Conservation (phyloP, 2,113 vertebrate genomes). For the Zapornia atra region DNA sequence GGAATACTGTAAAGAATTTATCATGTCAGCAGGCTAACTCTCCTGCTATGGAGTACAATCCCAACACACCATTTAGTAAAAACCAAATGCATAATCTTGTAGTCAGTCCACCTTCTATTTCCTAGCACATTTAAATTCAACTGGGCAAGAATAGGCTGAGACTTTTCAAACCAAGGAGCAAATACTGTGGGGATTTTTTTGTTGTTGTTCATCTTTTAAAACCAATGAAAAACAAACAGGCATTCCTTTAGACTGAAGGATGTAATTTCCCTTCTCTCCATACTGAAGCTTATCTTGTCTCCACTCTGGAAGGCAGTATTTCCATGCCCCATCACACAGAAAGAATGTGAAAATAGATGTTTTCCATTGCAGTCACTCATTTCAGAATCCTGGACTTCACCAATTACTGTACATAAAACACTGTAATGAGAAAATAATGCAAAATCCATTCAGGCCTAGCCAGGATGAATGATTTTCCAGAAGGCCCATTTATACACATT, state of each 20-base stretch:
- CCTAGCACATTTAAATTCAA: neutral
- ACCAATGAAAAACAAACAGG: neutral
- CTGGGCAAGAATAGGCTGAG: neutral
- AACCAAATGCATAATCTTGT: neutral
- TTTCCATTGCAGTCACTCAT: neutral
- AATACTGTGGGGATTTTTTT: neutral
- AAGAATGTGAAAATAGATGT: neutral
- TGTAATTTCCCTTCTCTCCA: neutral
- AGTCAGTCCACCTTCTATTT: neutral
- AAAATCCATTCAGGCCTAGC: neutral
- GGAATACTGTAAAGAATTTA: neutral
- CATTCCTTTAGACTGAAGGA: neutral
- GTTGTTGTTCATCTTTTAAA: neutral
- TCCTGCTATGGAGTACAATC: neutral
- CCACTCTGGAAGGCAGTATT: neutral
- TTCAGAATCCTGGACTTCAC: neutral
- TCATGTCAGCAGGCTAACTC: neutral
- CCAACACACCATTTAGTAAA: neutral
- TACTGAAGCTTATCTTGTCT: neutral
- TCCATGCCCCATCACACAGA: neutral
- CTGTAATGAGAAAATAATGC: neutral
- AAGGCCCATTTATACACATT: neutral
- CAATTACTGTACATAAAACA: neutral
- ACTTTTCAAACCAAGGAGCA: neutral
- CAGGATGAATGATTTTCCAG: constrained; percentile 4